Conservation (phyloP, 2,888 invertebrate species). For the Cataglyphis livida region DNA sequence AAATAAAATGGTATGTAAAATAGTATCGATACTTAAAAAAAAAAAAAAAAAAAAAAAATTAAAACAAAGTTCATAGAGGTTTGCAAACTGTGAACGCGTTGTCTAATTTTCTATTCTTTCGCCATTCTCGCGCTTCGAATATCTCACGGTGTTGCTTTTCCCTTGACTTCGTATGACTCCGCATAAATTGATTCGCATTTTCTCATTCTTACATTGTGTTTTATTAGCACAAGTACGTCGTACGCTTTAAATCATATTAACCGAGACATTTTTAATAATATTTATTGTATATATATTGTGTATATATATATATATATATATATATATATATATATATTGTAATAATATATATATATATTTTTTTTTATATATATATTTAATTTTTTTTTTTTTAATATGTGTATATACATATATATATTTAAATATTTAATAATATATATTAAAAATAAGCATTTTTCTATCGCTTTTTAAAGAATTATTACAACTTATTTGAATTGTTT, state of each 20-base stretch:
- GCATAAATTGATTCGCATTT: background rate
- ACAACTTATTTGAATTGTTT: slow-evolving; percentile 12
- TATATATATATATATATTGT: too few species aligned
- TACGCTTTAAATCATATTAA: background rate
- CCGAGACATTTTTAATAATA: slow-evolving; percentile 8
- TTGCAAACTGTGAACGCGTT: slow-evolving; percentile 3
- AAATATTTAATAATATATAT: too few species aligned
- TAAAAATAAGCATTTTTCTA: background rate
- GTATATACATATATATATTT: too few species aligned
- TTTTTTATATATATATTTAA: too few species aligned
- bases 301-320: too few species aligned
- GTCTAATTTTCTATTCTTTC: slow-evolving; percentile 4
- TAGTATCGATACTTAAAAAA: background rate
- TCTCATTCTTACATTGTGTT: slow-evolving; percentile 18
- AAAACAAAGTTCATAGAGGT: background rate
- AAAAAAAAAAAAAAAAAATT: background rate
- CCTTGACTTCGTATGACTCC: background rate
- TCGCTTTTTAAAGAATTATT: background rate
- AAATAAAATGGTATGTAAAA: background rate
- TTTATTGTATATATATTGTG: too few species aligned
- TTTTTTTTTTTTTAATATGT: background rate
- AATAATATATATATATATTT: background rate
- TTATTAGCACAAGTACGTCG: background rate
- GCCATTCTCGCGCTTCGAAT: background rate
- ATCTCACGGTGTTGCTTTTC: background rate